A percentile compares a stretch with the other conserved stretches of the same genome.
Conservation (phyloP, 2,888 invertebrate species). For the Ernsta delagoae region DNA sequence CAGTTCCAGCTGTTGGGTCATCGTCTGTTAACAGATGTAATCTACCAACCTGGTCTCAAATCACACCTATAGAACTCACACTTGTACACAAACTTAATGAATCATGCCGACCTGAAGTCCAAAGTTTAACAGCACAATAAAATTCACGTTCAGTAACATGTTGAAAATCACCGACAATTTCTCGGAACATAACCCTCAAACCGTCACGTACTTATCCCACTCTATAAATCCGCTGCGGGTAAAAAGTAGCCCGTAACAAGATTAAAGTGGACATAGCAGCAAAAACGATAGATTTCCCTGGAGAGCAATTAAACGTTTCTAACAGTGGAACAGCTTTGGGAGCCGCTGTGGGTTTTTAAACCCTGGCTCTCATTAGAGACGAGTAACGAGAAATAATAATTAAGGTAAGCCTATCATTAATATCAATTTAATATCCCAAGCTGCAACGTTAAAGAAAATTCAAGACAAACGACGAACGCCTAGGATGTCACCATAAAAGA, state of each 20-base stretch:
- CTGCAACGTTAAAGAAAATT: too few relatives aligned
- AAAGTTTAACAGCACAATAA: background rate
- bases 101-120: too few relatives aligned
- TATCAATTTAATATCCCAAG: too few relatives aligned
- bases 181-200: slow-evolving; percentile 5
- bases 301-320: slow-evolving; percentile 41
- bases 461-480: too few relatives aligned
- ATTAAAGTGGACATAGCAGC: slow-evolving; percentile 41
- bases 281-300: slow-evolving; percentile 44
- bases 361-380: background rate
- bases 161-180: background rate
- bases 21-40: too few relatives aligned
- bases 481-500: too few relatives aligned
- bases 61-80: too few relatives aligned
- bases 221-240: slow-evolving; percentile 33
- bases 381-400: slow-evolving; percentile 4
- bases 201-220: slow-evolving; percentile 13
- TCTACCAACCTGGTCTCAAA: too few relatives aligned
- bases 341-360: slow-evolving; percentile 17
- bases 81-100: too few relatives aligned
- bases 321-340: slow-evolving; percentile 19
- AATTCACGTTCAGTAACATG: background rate
- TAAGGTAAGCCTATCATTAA: background rate
- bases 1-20: too few relatives aligned
- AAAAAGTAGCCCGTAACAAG: slow-evolving; percentile 39